These are phyloP conservation scores for Drosophila teissieri DNA, from an alignment of 1,140 invertebrate genomes.

Conservation along the genomic window DNA sequence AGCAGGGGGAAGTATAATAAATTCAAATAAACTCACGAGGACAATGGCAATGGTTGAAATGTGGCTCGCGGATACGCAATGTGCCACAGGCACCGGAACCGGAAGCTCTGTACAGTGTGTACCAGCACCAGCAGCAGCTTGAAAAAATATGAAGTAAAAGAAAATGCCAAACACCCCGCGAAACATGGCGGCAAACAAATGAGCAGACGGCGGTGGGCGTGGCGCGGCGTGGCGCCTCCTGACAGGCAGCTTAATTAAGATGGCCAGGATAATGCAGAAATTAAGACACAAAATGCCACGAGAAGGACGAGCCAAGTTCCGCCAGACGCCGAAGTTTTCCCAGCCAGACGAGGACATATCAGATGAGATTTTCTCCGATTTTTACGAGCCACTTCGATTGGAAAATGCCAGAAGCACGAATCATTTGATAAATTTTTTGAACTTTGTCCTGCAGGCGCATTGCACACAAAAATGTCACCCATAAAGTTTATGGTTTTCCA, in stretches of 20 bases:
- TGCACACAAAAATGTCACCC: constrained; percentile 10
- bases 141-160: neutral
- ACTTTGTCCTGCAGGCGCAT: constrained; percentile 4
- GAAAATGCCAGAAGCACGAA: constrained; percentile 12
- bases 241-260: constrained; percentile 67
- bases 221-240: constrained; percentile 10
- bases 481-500: constrained; percentile 5
- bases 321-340: constrained; percentile 18
- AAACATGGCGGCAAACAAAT: constrained; percentile 36
- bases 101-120: constrained; percentile 18
- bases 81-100: constrained; percentile 16
- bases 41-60: constrained; percentile 30
- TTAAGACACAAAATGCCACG: constrained; percentile 48
- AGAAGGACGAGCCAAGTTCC: constrained; percentile 19
- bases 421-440: constrained; percentile 47
- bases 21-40: constrained; percentile 9
- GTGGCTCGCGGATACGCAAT: constrained; percentile 25
- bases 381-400: constrained; percentile 13
- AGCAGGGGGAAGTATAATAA: neutral
- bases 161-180: constrained; percentile 1
- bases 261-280: constrained; percentile 61
- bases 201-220: constrained; percentile 19
- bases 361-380: neutral
- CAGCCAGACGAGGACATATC: neutral
- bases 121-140: neutral